Evolutionary conservation across 2,797 vertebrate genomes (phyloP).

Genomic region (Rhyacichthys aspro): DNA sequence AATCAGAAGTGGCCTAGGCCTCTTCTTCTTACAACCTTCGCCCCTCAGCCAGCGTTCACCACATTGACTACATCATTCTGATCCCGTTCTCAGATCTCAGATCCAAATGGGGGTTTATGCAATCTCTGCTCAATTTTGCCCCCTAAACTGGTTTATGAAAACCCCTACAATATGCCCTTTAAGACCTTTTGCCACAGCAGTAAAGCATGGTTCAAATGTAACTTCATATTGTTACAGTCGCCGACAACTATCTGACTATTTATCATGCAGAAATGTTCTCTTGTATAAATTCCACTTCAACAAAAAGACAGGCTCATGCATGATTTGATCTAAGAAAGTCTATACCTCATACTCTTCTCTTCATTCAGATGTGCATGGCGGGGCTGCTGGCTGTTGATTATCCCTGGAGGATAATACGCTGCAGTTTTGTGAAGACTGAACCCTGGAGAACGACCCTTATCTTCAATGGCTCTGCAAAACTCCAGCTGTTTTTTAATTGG

Average conservation of each 20-base stretch:
- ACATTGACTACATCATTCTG: too few species aligned
- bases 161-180: too few species aligned
- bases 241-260: conserved; percentile 18
- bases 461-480: conserved; percentile 73
- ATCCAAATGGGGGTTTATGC: too few species aligned
- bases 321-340: conserved; percentile 48
- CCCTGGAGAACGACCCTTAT: conserved; percentile 71
- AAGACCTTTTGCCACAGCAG: too few species aligned
- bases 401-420: conserved; percentile 66
- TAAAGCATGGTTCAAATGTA: conserved; percentile 6
- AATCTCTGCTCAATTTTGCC: too few species aligned
- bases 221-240: conserved; percentile 15
- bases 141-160: too few species aligned
- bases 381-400: conserved; percentile 60
- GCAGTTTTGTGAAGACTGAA: conserved; percentile 64
- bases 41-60: too few species aligned
- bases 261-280: conserved; percentile 2
- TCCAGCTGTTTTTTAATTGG: conserved; percentile 79
- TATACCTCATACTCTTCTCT: conserved; percentile 35
- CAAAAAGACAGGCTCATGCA: conserved; percentile 32
- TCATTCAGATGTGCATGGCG: conserved; percentile 48
- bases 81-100: too few species aligned
- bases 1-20: too few species aligned
- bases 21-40: too few species aligned
- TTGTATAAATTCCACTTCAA: conserved; percentile 17